Conservation (phyloP, 1,140 invertebrate species). For the Trachymyrmex septentrionalis region DNA sequence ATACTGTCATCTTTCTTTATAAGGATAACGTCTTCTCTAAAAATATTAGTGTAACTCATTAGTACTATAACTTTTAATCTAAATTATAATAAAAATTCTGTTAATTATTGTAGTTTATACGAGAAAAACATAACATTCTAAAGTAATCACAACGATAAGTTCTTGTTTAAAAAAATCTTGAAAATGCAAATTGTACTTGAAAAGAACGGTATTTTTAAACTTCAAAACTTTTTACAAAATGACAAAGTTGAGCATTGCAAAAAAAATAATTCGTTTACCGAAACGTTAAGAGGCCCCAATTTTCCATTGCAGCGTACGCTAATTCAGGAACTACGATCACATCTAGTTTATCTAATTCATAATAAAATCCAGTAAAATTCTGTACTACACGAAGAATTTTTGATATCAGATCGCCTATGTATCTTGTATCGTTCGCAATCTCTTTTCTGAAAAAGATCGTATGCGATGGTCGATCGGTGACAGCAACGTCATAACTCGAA, state of each 20-base stretch:
- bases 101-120: not conserved
- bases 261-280: slow-evolving; percentile 29
- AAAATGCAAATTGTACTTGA: not conserved
- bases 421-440: slow-evolving; percentile 86
- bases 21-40: slow-evolving; percentile 20
- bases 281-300: slow-evolving; percentile 57
- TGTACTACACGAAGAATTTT: slow-evolving; percentile 79
- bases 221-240: not conserved
- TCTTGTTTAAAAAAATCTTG: not conserved
- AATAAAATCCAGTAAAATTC: slow-evolving; percentile 59
- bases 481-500: slow-evolving; percentile 77
- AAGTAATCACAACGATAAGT: not conserved
- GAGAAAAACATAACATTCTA: not conserved
- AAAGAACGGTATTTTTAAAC: not conserved
- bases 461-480: slow-evolving; percentile 50
- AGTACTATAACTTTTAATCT: not conserved
- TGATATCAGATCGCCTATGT: slow-evolving; percentile 86
- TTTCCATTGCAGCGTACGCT: slow-evolving; percentile 53
- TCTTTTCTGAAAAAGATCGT: slow-evolving; percentile 87
- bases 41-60: not conserved
- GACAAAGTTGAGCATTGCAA: not conserved
- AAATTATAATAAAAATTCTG: not conserved
- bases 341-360: slow-evolving; percentile 79
- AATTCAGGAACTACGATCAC: slow-evolving; percentile 82
- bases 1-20: slow-evolving; percentile 4